Conservation (phyloP, 2,113 vertebrate species). For the Nibea albiflora region DNA sequence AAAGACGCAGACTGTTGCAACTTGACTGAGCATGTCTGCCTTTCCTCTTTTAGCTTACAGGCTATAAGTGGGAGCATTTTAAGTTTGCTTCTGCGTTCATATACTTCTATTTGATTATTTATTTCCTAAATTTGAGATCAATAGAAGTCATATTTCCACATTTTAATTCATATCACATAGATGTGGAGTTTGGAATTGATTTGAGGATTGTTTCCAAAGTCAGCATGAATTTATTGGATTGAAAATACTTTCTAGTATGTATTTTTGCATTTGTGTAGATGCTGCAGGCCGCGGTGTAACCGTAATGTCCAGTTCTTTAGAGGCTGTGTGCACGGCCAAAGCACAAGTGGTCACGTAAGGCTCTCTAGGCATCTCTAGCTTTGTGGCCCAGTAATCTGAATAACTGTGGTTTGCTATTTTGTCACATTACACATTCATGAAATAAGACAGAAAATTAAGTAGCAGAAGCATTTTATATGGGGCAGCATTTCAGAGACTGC, state of each 20-base stretch:
- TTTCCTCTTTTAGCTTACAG: conserved; percentile 2
- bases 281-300: not conserved
- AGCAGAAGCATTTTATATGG: not conserved
- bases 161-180: not conserved
- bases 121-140: not conserved
- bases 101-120: not conserved
- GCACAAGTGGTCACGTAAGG: not conserved
- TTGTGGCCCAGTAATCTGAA: conserved; percentile 29
- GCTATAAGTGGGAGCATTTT: not conserved
- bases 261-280: not conserved
- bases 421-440: not conserved
- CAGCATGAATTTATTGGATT: not conserved
- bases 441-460: not conserved
- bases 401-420: conserved; percentile 10
- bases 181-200: not conserved
- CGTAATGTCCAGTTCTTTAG: not conserved
- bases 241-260: too few relatives aligned
- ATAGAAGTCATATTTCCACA: not conserved
- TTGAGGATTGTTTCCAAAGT: conserved; percentile 2
- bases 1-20: conserved; percentile 21
- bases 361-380: not conserved
- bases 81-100: not conserved
- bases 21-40: conserved; percentile 23
- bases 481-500: not conserved
- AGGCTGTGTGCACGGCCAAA: not conserved